These are phyloP conservation scores for Delphinapterus leucas DNA, from an alignment of 2,113 vertebrate genomes.

Conservation along the genomic window DNA sequence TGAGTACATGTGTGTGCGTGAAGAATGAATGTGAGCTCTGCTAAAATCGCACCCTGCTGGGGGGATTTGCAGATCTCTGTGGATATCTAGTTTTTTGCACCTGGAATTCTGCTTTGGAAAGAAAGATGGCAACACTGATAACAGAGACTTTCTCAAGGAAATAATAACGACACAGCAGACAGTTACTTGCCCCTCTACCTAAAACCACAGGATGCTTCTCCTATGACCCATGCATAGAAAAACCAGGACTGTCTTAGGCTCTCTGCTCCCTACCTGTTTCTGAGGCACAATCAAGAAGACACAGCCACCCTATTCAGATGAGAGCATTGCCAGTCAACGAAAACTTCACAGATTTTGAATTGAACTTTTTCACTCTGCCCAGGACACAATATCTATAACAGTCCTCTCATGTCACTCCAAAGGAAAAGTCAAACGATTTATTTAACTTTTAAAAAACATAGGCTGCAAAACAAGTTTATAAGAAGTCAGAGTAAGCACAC, in stretches of 20 bases:
- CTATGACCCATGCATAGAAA: not conserved
- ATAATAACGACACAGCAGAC: not conserved
- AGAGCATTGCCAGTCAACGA: not conserved
- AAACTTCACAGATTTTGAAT: not conserved
- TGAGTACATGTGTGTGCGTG: not conserved
- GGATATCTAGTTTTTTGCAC: constrained; percentile 66
- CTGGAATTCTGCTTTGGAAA: constrained; percentile 61
- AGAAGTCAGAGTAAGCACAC: constrained; percentile 63
- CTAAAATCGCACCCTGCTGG: not conserved
- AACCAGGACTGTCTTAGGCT: not conserved
- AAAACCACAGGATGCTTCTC: not conserved
- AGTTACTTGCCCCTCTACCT: constrained; percentile 7
- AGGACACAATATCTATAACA: not conserved
- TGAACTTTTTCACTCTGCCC: not conserved
- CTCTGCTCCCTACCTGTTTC: not conserved
- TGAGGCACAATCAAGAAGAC: not conserved
- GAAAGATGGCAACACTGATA: not conserved
- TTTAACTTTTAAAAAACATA: constrained; percentile 52
- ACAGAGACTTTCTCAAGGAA: constrained; percentile 45
- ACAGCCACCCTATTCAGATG: not conserved
- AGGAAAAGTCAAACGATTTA: constrained; percentile 59
- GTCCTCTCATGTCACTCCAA: not conserved
- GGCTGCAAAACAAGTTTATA: constrained; percentile 59
- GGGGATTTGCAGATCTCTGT: not conserved
- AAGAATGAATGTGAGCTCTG: not conserved